A percentile compares a stretch with the other conserved stretches of the same genome.
Conservation (phyloP, 2,797 vertebrate species). For the Oreonectes daqikongensis region DNA sequence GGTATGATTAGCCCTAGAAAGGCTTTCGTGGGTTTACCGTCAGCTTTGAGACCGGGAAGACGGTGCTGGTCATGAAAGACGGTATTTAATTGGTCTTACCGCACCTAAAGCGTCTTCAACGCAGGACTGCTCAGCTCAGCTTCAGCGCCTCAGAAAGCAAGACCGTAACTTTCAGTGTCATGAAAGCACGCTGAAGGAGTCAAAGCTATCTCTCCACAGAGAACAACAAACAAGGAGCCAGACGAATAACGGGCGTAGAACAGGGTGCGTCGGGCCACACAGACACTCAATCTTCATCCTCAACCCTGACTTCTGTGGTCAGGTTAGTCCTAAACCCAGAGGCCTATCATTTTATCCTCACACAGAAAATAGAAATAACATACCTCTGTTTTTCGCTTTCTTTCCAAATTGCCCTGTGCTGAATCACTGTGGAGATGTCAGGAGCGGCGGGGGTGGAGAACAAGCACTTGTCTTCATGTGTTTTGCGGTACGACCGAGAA, state of each 20-base stretch:
- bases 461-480: conserved; percentile 51
- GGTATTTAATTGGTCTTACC: conserved; percentile 44
- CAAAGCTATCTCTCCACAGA: conserved; percentile 45
- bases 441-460: conserved; percentile 19
- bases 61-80: conserved; percentile 49
- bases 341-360: conserved; percentile 65
- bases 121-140: neutral
- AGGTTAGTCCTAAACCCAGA: conserved; percentile 65
- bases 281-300: conserved; percentile 7
- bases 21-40: conserved; percentile 11
- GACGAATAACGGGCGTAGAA: conserved; percentile 64
- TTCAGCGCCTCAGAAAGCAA: conserved; percentile 12
- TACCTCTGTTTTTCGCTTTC: conserved; percentile 31
- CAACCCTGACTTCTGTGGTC: conserved; percentile 10
- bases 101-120: conserved; percentile 27
- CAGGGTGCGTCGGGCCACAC: neutral
- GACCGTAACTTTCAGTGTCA: conserved; percentile 48
- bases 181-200: conserved; percentile 49
- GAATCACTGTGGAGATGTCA: conserved; percentile 42
- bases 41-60: conserved; percentile 27
- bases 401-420: conserved; percentile 30
- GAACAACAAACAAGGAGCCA: conserved; percentile 57
- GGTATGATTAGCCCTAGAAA: conserved; percentile 41
- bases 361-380: conserved; percentile 64
- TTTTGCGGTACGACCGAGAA: conserved; percentile 45